Evolutionary conservation across 2,888 invertebrate species (phyloP).

Genomic region (Heliconius erato): DNA sequence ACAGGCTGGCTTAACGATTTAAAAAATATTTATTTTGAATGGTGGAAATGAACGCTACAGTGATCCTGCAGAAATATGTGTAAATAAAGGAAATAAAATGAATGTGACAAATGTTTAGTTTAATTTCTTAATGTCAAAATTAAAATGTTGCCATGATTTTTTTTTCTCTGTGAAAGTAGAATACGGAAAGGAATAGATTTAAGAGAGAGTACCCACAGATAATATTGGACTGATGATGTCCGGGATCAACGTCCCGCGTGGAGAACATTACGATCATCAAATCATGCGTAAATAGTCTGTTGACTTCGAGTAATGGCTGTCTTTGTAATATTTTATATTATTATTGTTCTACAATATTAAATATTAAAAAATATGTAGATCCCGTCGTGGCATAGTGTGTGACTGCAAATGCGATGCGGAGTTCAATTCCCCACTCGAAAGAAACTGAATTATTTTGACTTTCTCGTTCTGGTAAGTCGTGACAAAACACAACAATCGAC

Average conservation of each 20-base stretch:
- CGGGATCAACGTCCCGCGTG: slow-evolving; percentile 24
- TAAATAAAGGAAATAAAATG: too few species aligned
- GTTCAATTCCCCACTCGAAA: background rate
- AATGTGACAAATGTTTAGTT: too few species aligned
- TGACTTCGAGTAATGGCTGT: background rate
- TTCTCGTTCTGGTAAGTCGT: too few species aligned
- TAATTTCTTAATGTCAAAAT: too few species aligned
- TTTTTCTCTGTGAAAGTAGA: slow-evolving; percentile 1
- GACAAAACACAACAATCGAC: background rate
- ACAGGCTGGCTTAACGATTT: too few species aligned
- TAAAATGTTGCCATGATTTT: background rate
- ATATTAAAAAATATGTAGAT: too few species aligned
- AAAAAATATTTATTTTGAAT: too few species aligned
- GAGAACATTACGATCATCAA: slow-evolving; percentile 19
- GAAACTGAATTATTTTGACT: too few species aligned
- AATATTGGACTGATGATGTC: slow-evolving; percentile 7
- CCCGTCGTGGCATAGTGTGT: background rate
- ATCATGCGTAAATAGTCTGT: slow-evolving; percentile 31
- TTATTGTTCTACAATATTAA: background rate
- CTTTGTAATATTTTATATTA: slow-evolving; percentile 9
- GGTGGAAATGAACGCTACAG: too few species aligned
- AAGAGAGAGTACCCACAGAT: slow-evolving; percentile 16
- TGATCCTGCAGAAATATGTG: too few species aligned
- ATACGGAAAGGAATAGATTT: background rate
- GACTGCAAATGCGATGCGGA: background rate